These are phyloP conservation scores for Ctena decussata DNA, from an alignment of 2,888 invertebrate genomes.

Conservation along the genomic window DNA sequence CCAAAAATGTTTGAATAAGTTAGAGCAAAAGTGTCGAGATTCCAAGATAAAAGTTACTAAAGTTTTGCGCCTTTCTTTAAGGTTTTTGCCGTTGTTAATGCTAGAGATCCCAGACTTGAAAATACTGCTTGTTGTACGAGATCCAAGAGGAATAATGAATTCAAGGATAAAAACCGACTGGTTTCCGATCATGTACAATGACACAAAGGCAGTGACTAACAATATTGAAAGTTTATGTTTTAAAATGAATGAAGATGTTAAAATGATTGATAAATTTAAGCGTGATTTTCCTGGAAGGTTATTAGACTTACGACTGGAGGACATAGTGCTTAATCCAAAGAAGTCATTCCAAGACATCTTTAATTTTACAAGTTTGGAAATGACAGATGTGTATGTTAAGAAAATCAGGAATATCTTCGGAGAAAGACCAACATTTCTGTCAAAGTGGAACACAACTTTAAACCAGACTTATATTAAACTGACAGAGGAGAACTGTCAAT, in stretches of 20 bases:
- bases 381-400: background rate
- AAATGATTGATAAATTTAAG: background rate
- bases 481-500: background rate
- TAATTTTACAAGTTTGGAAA: background rate
- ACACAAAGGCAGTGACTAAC: background rate
- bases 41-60: background rate
- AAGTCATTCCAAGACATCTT: background rate
- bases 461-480: background rate
- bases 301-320: background rate
- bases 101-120: background rate
- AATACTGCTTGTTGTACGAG: background rate
- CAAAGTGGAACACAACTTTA: background rate
- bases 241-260: background rate
- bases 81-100: background rate
- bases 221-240: background rate
- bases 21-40: background rate
- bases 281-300: background rate
- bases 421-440: background rate
- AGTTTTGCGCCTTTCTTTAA: background rate
- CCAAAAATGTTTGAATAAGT: background rate
- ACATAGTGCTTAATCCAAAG: background rate
- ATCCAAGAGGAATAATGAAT: background rate
- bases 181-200: background rate
- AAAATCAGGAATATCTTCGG: background rate
- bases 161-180: background rate